Evolutionary conservation across 2,888 invertebrate genomes (phyloP).

Genomic region (Heteropelma amictum): DNA sequence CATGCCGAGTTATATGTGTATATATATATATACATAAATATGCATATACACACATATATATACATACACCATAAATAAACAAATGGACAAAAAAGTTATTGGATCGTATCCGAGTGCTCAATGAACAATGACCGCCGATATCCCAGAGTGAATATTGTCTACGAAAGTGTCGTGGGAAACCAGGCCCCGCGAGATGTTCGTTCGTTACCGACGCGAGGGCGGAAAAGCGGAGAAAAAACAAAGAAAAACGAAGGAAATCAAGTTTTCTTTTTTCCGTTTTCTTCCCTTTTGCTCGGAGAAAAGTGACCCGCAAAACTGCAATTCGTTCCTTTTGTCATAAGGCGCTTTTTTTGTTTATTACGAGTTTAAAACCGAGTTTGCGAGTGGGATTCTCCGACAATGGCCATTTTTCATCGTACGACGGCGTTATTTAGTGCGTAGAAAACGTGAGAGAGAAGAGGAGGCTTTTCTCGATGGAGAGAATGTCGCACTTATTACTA

Average conservation of each 20-base stretch:
- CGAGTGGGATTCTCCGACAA: neutral
- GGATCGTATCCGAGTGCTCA: neutral
- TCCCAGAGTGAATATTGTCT: neutral
- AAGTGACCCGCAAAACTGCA: neutral
- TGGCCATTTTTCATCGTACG: constrained; percentile 21
- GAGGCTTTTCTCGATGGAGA: no score
- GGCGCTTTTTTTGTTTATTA: neutral
- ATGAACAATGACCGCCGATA: neutral
- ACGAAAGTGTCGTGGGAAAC: neutral
- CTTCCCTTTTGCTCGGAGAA: neutral
- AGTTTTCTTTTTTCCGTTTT: neutral
- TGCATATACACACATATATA: no score
- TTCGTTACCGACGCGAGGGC: neutral
- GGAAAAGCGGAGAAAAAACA: neutral
- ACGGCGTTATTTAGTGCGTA: constrained; percentile 47
- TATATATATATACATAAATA: no score
- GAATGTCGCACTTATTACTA: neutral
- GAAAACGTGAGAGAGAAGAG: neutral
- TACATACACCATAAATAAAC: no score
- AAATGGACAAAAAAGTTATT: neutral
- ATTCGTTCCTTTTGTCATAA: neutral
- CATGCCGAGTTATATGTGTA: no score
- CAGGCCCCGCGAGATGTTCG: neutral
- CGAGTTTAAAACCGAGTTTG: constrained; percentile 2
- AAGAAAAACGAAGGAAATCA: neutral